Conservation (phyloP, 2,888 invertebrate species). For the Leistus spinibarbis region DNA sequence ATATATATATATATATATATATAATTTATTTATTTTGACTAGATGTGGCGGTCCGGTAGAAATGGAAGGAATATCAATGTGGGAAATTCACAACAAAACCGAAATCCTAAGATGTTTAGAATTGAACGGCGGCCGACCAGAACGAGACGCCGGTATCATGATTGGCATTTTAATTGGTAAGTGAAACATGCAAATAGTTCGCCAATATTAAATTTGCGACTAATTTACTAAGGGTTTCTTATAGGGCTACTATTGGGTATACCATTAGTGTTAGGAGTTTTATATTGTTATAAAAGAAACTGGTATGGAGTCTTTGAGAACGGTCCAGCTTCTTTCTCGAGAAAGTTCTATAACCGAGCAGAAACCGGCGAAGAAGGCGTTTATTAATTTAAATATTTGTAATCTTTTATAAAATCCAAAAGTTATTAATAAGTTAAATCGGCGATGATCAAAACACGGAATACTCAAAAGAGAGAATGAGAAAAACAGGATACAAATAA, state of each 20-base stretch:
- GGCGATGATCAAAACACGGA: too few species aligned
- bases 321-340: conserved; percentile 66
- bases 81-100: conserved; percentile 62
- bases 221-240: background rate
- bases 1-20: background rate
- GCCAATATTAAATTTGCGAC: conserved; percentile 50
- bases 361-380: conserved; percentile 62
- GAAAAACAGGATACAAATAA: too few species aligned
- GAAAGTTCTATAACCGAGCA: conserved; percentile 75
- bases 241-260: conserved; percentile 70
- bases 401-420: background rate
- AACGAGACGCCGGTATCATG: conserved; percentile 71
- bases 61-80: conserved; percentile 65
- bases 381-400: background rate
- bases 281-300: conserved; percentile 68
- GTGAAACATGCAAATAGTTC: conserved; percentile 48
- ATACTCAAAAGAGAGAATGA: too few species aligned
- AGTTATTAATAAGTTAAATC: background rate
- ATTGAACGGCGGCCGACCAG: conserved; percentile 66
- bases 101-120: conserved; percentile 71
- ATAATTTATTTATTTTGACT: conserved; percentile 46
- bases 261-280: conserved; percentile 66
- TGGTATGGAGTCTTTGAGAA: conserved; percentile 66
- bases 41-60: conserved; percentile 72
- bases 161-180: conserved; percentile 71